Evolutionary conservation across 2,888 invertebrate species (phyloP).

Genomic region (Harpalus rubripes): DNA sequence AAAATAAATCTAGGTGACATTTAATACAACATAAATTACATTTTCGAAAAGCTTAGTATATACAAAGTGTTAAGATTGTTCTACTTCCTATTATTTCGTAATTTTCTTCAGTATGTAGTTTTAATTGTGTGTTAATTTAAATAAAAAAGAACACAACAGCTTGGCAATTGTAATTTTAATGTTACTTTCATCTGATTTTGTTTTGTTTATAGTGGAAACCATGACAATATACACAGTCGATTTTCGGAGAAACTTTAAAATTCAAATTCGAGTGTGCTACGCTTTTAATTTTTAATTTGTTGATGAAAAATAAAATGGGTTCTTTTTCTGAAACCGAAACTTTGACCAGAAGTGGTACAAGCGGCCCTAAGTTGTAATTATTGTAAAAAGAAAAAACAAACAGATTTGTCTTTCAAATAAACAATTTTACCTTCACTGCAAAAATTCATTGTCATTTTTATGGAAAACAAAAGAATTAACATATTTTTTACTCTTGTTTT

Average conservation of each 20-base stretch:
- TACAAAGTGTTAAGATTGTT: conserved; percentile 17
- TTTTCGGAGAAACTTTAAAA: conserved; percentile 21
- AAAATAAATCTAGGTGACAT: conserved; percentile 27
- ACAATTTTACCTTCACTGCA: background rate
- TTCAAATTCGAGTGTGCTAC: background rate
- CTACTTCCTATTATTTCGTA: conserved; percentile 13
- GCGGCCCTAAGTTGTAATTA: too few species aligned
- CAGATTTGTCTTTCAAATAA: too few species aligned
- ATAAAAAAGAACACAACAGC: background rate
- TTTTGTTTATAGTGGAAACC: conserved; percentile 19
- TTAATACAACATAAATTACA: background rate
- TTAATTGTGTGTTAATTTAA: conserved; percentile 42
- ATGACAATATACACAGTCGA: conserved; percentile 10
- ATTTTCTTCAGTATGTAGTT: conserved; percentile 12
- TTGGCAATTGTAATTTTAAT: conserved; percentile 22
- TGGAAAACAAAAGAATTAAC: background rate
- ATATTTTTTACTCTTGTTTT: conserved; percentile 16
- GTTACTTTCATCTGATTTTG: conserved; percentile 16
- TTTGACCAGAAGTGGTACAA: too few species aligned
- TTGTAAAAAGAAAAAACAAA: too few species aligned
- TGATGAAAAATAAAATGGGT: background rate
- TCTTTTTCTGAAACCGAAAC: too few species aligned
- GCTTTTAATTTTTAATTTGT: background rate
- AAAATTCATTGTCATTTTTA: conserved; percentile 24
- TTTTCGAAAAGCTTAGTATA: background rate